Conservation (phyloP, 1,140 invertebrate species). For the Zaprionus ghesquierei region DNA sequence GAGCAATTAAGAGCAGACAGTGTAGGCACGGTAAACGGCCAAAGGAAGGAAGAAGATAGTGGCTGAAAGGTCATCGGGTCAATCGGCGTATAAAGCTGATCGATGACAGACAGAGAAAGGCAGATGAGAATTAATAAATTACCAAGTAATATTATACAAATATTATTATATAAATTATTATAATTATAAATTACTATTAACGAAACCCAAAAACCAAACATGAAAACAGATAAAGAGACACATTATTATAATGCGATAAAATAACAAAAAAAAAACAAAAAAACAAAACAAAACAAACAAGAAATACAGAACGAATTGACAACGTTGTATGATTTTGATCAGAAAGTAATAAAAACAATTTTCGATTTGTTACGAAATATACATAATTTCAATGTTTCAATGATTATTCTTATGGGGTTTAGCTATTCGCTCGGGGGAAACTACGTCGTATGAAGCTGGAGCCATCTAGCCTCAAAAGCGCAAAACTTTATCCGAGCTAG, state of each 20-base stretch:
- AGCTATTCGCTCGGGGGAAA: neutral
- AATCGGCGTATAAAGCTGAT: conserved; percentile 29
- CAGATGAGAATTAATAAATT: conserved; percentile 73
- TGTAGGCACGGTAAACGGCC: conserved; percentile 9
- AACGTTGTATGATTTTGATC: conserved; percentile 83
- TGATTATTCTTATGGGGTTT: conserved; percentile 17
- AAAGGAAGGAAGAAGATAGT: conserved; percentile 22
- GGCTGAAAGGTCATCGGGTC: conserved; percentile 22
- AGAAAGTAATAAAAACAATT: conserved; percentile 82
- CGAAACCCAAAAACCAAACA: conserved; percentile 59
- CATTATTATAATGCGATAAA: conserved; percentile 61
- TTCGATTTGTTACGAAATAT: conserved; percentile 83
- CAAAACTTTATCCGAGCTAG: neutral
- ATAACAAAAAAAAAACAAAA: conserved; percentile 39
- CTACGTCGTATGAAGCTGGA: neutral
- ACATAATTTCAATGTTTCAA: conserved; percentile 66
- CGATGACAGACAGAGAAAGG: conserved; percentile 1
- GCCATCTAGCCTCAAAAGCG: neutral
- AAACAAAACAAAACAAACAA: conserved; percentile 55
- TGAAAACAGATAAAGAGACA: conserved; percentile 25
- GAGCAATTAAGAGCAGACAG: conserved; percentile 17
- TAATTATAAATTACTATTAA: conserved; percentile 78
- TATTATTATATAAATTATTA: conserved; percentile 80
- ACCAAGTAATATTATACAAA: conserved; percentile 81
- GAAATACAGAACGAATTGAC: conserved; percentile 73